Evolutionary conservation across 2,113 vertebrate species (phyloP).

Genomic region (Cebus imitator): DNA sequence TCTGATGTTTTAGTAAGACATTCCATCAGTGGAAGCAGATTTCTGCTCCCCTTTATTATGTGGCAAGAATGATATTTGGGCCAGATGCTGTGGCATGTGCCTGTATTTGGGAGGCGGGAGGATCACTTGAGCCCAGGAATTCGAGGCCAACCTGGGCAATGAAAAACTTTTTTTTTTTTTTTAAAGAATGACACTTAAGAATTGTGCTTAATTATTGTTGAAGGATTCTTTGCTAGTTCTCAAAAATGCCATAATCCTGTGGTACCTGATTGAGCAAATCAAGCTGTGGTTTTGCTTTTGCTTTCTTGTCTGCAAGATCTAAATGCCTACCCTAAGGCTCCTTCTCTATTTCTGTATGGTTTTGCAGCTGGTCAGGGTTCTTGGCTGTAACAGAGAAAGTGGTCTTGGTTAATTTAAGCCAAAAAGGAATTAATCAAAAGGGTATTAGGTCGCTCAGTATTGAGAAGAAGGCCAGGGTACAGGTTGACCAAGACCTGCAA

Average conservation of each 20-base stretch:
- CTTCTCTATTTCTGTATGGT: background rate
- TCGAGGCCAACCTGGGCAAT: background rate
- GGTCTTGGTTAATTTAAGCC: background rate
- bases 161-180: background rate
- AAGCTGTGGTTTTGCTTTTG: slow-evolving; percentile 28
- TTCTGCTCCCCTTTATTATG: background rate
- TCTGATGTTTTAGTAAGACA: background rate
- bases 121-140: background rate
- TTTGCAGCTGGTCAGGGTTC: background rate
- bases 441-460: background rate
- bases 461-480: background rate
- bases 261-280: background rate
- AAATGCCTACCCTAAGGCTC: background rate
- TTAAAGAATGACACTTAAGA: background rate
- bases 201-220: background rate
- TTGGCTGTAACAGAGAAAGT: slow-evolving; percentile 8
- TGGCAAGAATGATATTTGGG: background rate
- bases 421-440: background rate
- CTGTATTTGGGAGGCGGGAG: background rate
- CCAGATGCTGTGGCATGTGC: background rate
- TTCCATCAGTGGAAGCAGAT: background rate
- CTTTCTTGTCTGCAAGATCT: slow-evolving; percentile 30
- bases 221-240: background rate
- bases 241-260: background rate
- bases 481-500: background rate